Percentiles rank a stretch among this genome's conserved stretches.
These are phyloP conservation scores for Poecilia wingei DNA, from an alignment of 2,797 vertebrate species.

Conservation along the genomic window DNA sequence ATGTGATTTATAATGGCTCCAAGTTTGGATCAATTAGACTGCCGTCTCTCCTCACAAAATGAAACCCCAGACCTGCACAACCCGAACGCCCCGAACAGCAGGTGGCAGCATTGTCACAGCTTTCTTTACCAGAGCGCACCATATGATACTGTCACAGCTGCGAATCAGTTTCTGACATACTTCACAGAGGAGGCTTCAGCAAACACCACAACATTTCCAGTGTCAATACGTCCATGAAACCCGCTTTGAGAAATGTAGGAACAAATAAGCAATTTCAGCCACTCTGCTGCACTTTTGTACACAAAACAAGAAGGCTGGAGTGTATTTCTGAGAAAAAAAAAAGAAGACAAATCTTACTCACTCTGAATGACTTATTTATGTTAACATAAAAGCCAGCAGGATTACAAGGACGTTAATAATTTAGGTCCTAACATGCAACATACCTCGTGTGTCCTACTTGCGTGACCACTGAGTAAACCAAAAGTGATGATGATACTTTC, in stretches of 20 bases:
- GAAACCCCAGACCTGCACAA: slow-evolving; percentile 14
- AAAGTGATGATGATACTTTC: slow-evolving; percentile 29
- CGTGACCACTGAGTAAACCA: slow-evolving; percentile 42
- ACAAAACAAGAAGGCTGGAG: slow-evolving; percentile 12
- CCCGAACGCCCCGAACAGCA: slow-evolving; percentile 61
- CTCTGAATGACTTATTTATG: slow-evolving; percentile 67
- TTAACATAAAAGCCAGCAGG: slow-evolving; percentile 50
- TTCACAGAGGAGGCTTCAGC: slow-evolving; percentile 47
- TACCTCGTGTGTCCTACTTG: slow-evolving; percentile 53
- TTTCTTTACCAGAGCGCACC: slow-evolving; percentile 12
- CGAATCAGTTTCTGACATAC: slow-evolving; percentile 47
- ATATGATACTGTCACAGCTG: slow-evolving; percentile 22
- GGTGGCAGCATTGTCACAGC: slow-evolving; percentile 82
- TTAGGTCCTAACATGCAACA: slow-evolving; percentile 64
- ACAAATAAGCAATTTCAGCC: slow-evolving; percentile 32
- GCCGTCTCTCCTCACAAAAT: slow-evolving; percentile 37
- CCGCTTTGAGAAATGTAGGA: slow-evolving; percentile 26
- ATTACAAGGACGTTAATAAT: slow-evolving; percentile 70
- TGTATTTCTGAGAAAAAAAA: slow-evolving; percentile 11
- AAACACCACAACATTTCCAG: slow-evolving; percentile 39
- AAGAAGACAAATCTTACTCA: slow-evolving; percentile 38
- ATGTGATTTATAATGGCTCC: slow-evolving; percentile 60
- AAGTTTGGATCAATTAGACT: slow-evolving; percentile 56
- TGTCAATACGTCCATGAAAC: slow-evolving; percentile 38
- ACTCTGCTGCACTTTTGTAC: slow-evolving; percentile 22